Base-by-base conservation (phyloP, 2,797 vertebrate genomes). In the Chromis chromis region DNA sequence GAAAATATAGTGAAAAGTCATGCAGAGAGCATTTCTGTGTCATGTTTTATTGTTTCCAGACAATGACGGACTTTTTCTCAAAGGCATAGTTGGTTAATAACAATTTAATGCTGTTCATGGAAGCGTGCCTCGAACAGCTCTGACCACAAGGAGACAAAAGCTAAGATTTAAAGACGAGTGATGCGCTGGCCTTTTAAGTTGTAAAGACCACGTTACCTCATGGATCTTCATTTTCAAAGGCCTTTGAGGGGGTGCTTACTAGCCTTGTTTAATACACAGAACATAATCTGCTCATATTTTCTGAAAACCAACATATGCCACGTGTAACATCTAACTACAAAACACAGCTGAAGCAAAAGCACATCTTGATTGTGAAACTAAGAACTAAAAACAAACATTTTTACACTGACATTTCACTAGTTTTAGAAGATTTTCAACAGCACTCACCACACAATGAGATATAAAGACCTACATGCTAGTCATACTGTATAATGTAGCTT, bases 1-100 rank as follows among this genome's bases (percentile, higher is more conserved):
- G 40, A 42, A 77, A 77, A 71, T 74, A 17, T 19, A 24, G 31
- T 21, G 7, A 71, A 56, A 79, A 62, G 64, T 11, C 24, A 55
- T 33, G 44, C 46, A 76, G 19, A 55, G 14, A 69, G 53, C 53
- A 62, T 79, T 46, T 68, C 39, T 40, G n/a, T 14, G 74, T 75
- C 73, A 28, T 50, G 48, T 79, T 77, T 86, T 62, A 90, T 78
- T 79, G 62, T 82, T 62, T 73, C 63, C 70, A 80, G 67, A 74
- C 33, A 70, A 50, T 57, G 39, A 74, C 68, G 24, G 44, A 65
- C 60, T 81, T 54, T 11, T 58, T 76, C 59, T 76, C 27, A 36
- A 70, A 74, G 52, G 27, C 59, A 64, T 16, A 48, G n/a, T 61
- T 76, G 28, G 31, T 72, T 74, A 53, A 59, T 70, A 74, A 70